Conservation (phyloP, 2,113 vertebrate species). For the Leiothrix lutea region DNA sequence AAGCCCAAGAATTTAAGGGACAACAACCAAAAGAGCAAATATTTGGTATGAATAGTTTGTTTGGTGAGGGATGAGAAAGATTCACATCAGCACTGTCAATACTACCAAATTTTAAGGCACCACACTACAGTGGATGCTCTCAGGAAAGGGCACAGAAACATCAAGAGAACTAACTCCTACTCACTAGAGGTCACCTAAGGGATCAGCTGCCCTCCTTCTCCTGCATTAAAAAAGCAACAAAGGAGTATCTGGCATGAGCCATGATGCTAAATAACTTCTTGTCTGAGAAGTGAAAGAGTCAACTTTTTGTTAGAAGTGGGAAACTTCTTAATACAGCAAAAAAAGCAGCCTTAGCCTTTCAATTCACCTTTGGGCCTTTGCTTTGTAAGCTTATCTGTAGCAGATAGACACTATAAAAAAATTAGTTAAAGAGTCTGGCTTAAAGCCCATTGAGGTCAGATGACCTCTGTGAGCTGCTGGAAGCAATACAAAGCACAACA, state of each 20-base stretch:
- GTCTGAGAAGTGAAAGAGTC: neutral
- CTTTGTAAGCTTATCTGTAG: neutral
- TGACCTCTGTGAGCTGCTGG: neutral
- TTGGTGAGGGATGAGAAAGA: neutral
- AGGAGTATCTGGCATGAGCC: neutral
- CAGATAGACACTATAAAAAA: neutral
- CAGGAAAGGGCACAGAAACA: neutral
- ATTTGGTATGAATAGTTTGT: neutral
- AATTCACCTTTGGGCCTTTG: neutral
- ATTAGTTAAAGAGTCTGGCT: neutral
- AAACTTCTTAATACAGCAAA: neutral
- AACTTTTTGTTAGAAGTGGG: neutral
- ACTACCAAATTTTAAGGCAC: neutral
- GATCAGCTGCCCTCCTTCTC: neutral
- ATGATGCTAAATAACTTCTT: neutral
- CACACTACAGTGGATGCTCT: neutral
- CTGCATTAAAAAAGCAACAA: neutral
- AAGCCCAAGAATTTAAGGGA: neutral
- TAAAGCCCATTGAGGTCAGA: neutral
- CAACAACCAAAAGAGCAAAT: neutral
- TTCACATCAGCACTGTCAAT: neutral
- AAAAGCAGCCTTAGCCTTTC: neutral
- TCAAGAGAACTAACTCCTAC: neutral
- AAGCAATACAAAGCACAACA: neutral
- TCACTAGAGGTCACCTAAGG: neutral